Percentiles rank a stretch among this genome's conserved stretches.
Conservation (phyloP, 2,797 vertebrate species). For the Amblyopsis hoosieri region DNA sequence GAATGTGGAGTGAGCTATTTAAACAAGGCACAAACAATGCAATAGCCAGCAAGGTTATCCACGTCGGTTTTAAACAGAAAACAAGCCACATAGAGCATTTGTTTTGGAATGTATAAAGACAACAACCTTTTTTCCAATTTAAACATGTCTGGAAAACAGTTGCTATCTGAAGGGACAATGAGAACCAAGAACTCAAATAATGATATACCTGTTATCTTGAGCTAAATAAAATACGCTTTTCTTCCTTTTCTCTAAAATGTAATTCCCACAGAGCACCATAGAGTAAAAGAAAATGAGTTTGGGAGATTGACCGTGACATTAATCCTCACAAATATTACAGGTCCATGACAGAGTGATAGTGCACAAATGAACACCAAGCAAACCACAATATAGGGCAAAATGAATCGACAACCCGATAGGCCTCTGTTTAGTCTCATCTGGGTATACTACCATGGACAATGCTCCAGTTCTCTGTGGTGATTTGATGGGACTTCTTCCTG, state of each 20-base stretch:
- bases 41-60: slow-evolving; percentile 62
- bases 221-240: slow-evolving; percentile 42
- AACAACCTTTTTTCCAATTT: slow-evolving; percentile 38
- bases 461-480: slow-evolving; percentile 49
- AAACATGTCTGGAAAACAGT: slow-evolving; percentile 48
- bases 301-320: slow-evolving; percentile 75
- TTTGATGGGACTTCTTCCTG: slow-evolving; percentile 74
- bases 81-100: slow-evolving; percentile 35
- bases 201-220: slow-evolving; percentile 42
- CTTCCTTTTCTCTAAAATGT: slow-evolving; percentile 58
- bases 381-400: slow-evolving; percentile 65
- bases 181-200: slow-evolving; percentile 44
- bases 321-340: slow-evolving; percentile 70
- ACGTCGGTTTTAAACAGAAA: slow-evolving; percentile 19
- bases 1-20: slow-evolving; percentile 36
- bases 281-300: slow-evolving; percentile 76
- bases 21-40: slow-evolving; percentile 33
- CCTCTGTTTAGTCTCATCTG: slow-evolving; percentile 1
- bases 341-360: slow-evolving; percentile 43
- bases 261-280: slow-evolving; percentile 71
- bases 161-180: slow-evolving; percentile 39
- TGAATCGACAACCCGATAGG: slow-evolving; percentile 61
- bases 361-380: slow-evolving; percentile 60
- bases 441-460: neutral
- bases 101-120: slow-evolving; percentile 61